Evolutionary conservation across 2,888 invertebrate genomes (phyloP).

Genomic region (Dendrolimus houi): DNA sequence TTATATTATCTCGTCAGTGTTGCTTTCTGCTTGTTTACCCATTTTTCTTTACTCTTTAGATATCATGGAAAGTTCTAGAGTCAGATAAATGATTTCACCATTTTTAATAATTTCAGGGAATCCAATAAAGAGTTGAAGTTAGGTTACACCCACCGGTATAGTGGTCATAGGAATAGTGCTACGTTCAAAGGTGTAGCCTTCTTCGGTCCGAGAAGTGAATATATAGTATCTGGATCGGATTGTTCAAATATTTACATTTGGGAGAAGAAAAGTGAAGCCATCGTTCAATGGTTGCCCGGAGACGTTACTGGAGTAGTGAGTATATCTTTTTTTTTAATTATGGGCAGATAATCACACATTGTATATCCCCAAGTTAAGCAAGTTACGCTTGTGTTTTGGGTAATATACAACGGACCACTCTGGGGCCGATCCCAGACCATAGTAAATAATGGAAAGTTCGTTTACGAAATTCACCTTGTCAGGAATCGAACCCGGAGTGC

Average conservation of each 20-base stretch:
- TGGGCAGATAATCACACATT: constrained; percentile 57
- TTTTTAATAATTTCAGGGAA: constrained; percentile 22
- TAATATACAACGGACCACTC: no score
- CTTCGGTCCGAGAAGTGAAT: constrained; percentile 94
- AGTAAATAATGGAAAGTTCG: no score
- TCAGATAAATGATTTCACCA: not conserved
- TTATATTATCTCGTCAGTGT: no score
- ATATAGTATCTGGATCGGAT: constrained; percentile 94
- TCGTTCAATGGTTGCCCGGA: constrained; percentile 92
- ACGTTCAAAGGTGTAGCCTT: constrained; percentile 95
- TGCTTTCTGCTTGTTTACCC: no score
- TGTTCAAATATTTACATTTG: constrained; percentile 92
- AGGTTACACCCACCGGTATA: constrained; percentile 74
- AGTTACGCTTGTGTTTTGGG: no score
- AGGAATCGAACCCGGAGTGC: no score
- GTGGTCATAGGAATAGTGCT: constrained; percentile 80
- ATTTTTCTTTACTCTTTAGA: no score
- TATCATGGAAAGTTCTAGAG: no score
- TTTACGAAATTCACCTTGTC: no score
- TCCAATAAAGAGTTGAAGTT: constrained; percentile 29
- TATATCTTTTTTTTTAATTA: constrained; percentile 20
- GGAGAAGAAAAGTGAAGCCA: constrained; percentile 91
- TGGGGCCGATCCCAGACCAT: no score
- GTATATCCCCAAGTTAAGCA: no score
- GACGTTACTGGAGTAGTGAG: constrained; percentile 90